Evolutionary conservation across 2,797 vertebrate genomes (phyloP).

Genomic region (Aphelocoma californica): DNA sequence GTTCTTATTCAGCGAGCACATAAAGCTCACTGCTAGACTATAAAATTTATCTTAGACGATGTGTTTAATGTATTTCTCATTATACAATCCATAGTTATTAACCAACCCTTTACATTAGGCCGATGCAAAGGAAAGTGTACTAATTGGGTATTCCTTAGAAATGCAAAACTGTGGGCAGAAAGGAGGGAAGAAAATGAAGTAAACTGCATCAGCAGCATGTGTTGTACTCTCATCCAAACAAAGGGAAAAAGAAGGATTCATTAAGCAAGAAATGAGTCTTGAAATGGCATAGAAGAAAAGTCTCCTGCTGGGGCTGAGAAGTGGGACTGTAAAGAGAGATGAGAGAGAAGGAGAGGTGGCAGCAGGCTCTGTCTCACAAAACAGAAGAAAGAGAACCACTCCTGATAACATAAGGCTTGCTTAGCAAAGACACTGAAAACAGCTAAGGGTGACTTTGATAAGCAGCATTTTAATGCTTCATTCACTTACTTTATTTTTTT

Average conservation of each 20-base stretch:
- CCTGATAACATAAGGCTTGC: neutral
- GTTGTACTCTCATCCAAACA: neutral
- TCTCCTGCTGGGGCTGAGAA: neutral
- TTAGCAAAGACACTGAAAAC: neutral
- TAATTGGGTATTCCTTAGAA: neutral
- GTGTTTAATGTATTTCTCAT: neutral
- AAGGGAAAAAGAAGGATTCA: neutral
- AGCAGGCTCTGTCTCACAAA: neutral
- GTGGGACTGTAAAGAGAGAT: neutral
- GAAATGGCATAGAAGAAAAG: neutral
- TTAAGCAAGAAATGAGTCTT: constrained; percentile 5
- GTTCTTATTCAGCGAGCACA: neutral
- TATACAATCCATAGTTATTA: neutral
- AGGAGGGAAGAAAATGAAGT: neutral
- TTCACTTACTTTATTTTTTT: neutral
- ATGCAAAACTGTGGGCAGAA: neutral
- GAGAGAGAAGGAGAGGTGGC: neutral
- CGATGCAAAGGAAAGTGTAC: neutral
- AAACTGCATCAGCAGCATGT: neutral
- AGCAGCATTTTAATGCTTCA: neutral
- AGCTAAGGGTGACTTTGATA: neutral
- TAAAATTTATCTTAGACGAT: neutral
- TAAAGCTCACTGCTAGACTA: neutral
- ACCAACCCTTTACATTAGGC: neutral
- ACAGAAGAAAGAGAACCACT: neutral